Evolutionary conservation across 2,113 vertebrate species (phyloP), one percentile per base, ranked within the genome.

Genomic region (Sphyrna mokarran): DNA sequence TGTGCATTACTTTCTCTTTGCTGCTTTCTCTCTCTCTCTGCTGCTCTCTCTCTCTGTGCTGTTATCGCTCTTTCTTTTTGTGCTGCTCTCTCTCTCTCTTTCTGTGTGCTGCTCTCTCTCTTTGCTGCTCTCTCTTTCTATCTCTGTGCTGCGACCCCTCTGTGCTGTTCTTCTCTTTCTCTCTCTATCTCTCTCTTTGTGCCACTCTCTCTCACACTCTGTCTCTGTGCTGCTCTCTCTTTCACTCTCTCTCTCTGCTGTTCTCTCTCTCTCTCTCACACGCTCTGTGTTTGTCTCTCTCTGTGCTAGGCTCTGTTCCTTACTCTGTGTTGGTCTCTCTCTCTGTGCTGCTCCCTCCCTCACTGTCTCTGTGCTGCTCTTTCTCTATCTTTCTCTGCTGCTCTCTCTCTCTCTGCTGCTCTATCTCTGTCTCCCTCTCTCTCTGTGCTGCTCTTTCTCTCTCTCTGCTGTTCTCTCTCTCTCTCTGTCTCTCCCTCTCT

Each of bases 121-220:
- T n/a, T 11, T 78, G 10, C n/a, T 33, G 33, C 29, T 33, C 72
- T 2, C 29, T 78, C 76, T 13, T 11, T 78, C 33, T 11, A 8
- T n/a, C 9, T 76, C 26, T 70, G 22, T 54, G 2, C 96, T 96
- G 78, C 95, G 95, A 94, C 69, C 96, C 8, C 10, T n/a, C 29
- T 78, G 23, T 76, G 1, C 8, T 29, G 29, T 26, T 29, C 72
- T n/a, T 29, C 20, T 22, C 70, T 23, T 7, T 72, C 0, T 76
- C 72, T 76, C 72, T 29, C 26, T 76, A 26, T 33, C 3, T 29
- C 26, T 33, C 72, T 76, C 72, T 76, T 26, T 10, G n/a, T n/a
- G n/a, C n/a, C n/a, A n/a, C 72, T 76, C 72, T 33, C 26, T 76
- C 26, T 95, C 96, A 3, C n/a, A 14, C 11, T n/a, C n/a, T n/a